Evolutionary conservation across 2,888 invertebrate species (phyloP), one percentile per base, ranked within the genome.

Genomic region (Microctonus hyperodae): DNA sequence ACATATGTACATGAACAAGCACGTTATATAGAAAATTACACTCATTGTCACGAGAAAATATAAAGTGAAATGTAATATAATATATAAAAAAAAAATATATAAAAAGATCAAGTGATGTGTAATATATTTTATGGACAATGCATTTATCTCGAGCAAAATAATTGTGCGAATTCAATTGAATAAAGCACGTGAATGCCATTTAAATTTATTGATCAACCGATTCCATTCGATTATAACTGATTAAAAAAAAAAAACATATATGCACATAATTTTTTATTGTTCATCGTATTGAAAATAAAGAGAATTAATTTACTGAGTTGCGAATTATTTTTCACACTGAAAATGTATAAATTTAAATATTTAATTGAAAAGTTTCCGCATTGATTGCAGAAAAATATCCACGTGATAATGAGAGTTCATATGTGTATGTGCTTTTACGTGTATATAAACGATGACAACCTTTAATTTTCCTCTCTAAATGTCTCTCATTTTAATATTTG

Each of bases 101-200:
- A 9, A 44, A 44, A 20, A 16, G 56, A 56, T 31, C 33, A 35
- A 56, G 22, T 4, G 6, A 22, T 6, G n/a, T 22, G 33, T 9
- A 13, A 28, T 28, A 28, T 7, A 5, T 28, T 7, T 5, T 35
- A 33, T 56, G 37, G 13, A 57, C 6, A 35, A 33, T 37, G 23
- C 20, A 33, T 57, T 22, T 23, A 37, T 22, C 37, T 57, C 37
- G 25, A 35, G 57, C 20, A 37, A 57, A 37, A 23, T 35, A 40
- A 44, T 40, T 44, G 28, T 20, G 6, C 25, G n/a, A 20, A 44
- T 59, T 59, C 9, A 59, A 44, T 44, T 59, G 44, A 59, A 33
- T 44, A 13, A 16, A 44, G 16, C 44, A 44, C 44, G 44, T 44
- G 44, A 44, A 44, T 44, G 6, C 16, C 2, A n/a, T 44, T 20